These are phyloP conservation scores for Arctopsyche grandis DNA, from an alignment of 1,140 invertebrate genomes.

Conservation along the genomic window DNA sequence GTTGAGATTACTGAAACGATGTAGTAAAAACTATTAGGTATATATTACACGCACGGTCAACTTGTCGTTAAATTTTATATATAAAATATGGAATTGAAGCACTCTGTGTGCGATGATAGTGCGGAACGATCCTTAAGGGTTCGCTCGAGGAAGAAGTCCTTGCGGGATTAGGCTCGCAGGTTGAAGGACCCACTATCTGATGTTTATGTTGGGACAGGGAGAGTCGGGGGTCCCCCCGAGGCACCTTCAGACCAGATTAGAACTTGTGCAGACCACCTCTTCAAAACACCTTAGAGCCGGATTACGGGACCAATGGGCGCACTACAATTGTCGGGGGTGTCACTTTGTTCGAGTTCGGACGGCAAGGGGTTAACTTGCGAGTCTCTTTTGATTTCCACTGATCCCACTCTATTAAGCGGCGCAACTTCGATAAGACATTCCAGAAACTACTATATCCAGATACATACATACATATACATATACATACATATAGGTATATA, in stretches of 20 bases:
- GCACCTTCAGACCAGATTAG: constrained; percentile 53
- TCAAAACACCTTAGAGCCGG: constrained; percentile 54
- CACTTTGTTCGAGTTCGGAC: constrained; percentile 20
- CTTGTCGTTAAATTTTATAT: neutral
- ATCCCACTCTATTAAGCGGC: constrained; percentile 13
- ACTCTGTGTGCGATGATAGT: neutral
- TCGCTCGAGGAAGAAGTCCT: constrained; percentile 52
- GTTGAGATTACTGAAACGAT: too few species aligned
- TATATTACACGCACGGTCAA: too few species aligned
- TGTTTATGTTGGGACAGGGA: constrained; percentile 51
- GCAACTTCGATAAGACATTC: neutral
- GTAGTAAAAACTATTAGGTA: too few species aligned
- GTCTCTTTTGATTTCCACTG: constrained; percentile 29
- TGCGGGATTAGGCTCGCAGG: constrained; percentile 54
- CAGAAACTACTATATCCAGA: neutral
- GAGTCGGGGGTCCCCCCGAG: constrained; percentile 12
- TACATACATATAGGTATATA: neutral
- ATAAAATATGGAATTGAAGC: neutral
- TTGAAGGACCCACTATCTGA: constrained; percentile 46
- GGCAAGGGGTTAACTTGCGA: constrained; percentile 6
- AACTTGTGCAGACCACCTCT: constrained; percentile 50
- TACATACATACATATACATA: neutral
- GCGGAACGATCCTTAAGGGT: constrained; percentile 40
- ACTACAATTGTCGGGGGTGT: constrained; percentile 28
- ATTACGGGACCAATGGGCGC: constrained; percentile 49